Conservation (phyloP, 1,140 invertebrate species). For the Zaprionus africanus region DNA sequence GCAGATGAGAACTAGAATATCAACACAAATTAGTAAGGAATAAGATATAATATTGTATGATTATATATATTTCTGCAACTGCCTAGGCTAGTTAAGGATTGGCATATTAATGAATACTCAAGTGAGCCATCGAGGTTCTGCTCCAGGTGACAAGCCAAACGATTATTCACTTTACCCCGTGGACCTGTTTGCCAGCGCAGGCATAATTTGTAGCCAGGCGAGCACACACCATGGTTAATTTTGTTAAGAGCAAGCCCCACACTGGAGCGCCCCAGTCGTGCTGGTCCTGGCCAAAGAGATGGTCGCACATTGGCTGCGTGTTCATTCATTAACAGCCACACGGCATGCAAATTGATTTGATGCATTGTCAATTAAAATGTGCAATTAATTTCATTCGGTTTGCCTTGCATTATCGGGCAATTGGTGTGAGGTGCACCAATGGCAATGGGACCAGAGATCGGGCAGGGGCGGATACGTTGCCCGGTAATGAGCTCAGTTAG, state of each 20-base stretch:
- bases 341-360: constrained; percentile 78
- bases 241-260: neutral
- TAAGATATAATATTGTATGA: neutral
- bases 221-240: neutral
- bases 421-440: constrained; percentile 20
- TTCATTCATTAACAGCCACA: constrained; percentile 71
- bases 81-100: neutral
- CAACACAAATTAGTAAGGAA: neutral
- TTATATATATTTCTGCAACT: neutral
- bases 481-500: constrained; percentile 77
- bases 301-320: constrained; percentile 45
- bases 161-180: neutral
- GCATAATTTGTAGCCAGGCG: neutral
- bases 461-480: constrained; percentile 3
- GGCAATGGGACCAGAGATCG: neutral
- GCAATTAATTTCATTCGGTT: constrained; percentile 80
- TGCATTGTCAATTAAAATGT: constrained; percentile 81
- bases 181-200: neutral
- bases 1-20: neutral
- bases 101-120: neutral
- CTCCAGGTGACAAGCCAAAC: neutral
- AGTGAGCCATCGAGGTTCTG: neutral
- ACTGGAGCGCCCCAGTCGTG: neutral
- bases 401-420: constrained; percentile 69
- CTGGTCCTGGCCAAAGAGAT: neutral